Conservation (phyloP, 2,797 vertebrate species). For the Sebastes flavidus region DNA sequence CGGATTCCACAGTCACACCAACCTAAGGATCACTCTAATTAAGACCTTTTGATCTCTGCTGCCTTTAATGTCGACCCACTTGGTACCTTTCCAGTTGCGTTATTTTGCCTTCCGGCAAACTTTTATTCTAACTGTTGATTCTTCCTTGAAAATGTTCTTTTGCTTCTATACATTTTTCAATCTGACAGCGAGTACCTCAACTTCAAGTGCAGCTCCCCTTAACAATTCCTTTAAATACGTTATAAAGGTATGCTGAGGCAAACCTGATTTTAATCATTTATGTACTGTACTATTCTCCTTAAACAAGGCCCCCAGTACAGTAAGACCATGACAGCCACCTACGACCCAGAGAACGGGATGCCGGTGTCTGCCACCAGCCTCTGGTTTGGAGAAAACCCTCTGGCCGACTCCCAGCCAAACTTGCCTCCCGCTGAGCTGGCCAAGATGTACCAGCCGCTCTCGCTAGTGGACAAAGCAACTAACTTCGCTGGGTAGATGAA, state of each 20-base stretch:
- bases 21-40: background rate
- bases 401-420: constrained; percentile 84
- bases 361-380: constrained; percentile 88
- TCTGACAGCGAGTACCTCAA: background rate
- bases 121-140: background rate
- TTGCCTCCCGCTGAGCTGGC: constrained; percentile 85
- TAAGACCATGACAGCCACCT: constrained; percentile 93
- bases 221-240: background rate
- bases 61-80: background rate
- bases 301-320: constrained; percentile 89
- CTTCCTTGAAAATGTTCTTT: background rate
- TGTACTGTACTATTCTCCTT: background rate
- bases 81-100: background rate
- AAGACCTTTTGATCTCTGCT: background rate
- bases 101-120: background rate
- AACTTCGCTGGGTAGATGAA: constrained; percentile 88
- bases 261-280: background rate
- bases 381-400: constrained; percentile 92
- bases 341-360: constrained; percentile 91
- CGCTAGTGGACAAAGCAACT: constrained; percentile 90
- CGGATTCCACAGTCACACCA: background rate
- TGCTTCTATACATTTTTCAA: background rate
- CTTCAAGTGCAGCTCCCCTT: background rate
- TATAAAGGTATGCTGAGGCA: background rate
- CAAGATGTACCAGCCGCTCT: constrained; percentile 90